Conservation (phyloP, 2,888 invertebrate genomes). For the Spicauda simplicius region DNA sequence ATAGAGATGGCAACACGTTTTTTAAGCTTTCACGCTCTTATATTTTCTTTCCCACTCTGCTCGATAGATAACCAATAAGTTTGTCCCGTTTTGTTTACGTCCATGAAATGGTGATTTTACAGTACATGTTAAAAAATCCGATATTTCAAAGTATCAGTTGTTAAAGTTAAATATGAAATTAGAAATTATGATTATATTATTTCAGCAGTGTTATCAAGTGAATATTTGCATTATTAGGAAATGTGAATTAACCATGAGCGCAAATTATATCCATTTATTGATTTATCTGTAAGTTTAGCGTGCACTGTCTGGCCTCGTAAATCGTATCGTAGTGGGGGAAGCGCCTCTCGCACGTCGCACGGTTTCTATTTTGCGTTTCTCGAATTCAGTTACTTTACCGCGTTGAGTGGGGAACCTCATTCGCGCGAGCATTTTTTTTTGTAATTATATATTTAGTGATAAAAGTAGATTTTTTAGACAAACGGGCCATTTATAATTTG, state of each 20-base stretch:
- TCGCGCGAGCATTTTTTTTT: constrained; percentile 73
- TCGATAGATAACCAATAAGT: constrained; percentile 61
- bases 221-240: background rate
- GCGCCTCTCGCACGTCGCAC: constrained; percentile 74
- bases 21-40: constrained; percentile 52
- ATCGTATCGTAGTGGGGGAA: constrained; percentile 72
- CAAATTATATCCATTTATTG: constrained; percentile 41
- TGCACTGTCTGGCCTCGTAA: constrained; percentile 80
- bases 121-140: constrained; percentile 61
- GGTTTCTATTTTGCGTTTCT: constrained; percentile 84
- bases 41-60: constrained; percentile 60
- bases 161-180: background rate
- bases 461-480: constrained; percentile 62
- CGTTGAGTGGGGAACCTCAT: constrained; percentile 65
- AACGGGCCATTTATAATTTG: constrained; percentile 48
- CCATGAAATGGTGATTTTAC: constrained; percentile 66
- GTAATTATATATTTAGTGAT: constrained; percentile 66
- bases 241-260: background rate
- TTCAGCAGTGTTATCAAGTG: background rate
- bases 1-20: constrained; percentile 56
- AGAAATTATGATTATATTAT: background rate
- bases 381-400: constrained; percentile 76
- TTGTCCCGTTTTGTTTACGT: constrained; percentile 76
- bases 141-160: constrained; percentile 40
- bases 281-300: constrained; percentile 62